phyloP scores from a whole-genome alignment of 2,113 vertebrate species.

The Naja naja region DNA sequence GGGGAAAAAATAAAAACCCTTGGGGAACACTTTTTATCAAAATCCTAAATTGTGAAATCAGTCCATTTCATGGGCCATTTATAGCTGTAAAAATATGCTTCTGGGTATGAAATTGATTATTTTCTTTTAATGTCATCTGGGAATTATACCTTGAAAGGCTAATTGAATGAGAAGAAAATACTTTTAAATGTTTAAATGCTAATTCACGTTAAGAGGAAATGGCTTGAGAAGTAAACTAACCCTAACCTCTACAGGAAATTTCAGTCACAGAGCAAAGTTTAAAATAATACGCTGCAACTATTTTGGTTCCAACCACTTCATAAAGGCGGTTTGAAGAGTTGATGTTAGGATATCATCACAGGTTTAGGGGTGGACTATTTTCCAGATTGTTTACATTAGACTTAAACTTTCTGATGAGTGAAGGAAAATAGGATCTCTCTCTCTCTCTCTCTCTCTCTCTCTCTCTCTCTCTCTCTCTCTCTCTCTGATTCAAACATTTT shows the following conservation, averaged over 20 bases:
- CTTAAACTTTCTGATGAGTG: background rate
- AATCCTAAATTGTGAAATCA: background rate
- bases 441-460: no score
- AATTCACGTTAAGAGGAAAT: background rate
- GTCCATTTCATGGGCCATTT: background rate
- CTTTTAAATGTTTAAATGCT: background rate
- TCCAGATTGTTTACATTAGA: background rate
- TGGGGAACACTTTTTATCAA: background rate
- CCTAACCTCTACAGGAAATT: background rate
- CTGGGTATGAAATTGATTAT: background rate
- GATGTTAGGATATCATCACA: conserved; percentile 25
- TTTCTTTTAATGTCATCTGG: background rate
- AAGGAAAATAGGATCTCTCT: background rate
- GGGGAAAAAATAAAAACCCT: background rate
- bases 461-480: no score
- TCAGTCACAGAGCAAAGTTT: conserved; percentile 4
- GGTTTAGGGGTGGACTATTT: background rate
- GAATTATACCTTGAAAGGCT: background rate
- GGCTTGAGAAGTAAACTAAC: background rate
- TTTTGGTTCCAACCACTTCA: conserved; percentile 23
- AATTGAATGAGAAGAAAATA: background rate
- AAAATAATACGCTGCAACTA: background rate
- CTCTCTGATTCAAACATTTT: no score
- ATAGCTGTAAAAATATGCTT: background rate
- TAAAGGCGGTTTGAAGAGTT: background rate